Percentiles rank a stretch among this genome's conserved stretches.
phyloP scores from a whole-genome alignment of 1,140 invertebrate genomes.

The Steinernema feltiae region DNA sequence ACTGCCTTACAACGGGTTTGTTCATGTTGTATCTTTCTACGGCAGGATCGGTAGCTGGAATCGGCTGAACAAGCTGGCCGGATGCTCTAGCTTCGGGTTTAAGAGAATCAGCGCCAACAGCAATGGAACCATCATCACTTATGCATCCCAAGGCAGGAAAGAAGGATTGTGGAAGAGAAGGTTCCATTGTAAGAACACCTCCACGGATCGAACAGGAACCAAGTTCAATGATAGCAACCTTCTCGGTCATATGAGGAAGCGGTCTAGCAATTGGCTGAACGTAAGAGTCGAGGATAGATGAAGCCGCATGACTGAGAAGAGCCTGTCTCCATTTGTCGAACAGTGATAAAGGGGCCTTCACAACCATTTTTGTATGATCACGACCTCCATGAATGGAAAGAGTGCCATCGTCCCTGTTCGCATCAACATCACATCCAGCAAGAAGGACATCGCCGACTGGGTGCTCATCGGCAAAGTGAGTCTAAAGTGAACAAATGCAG shows the following conservation, averaged over 20 bases:
- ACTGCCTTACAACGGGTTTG: constrained; percentile 43
- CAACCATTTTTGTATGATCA: constrained; percentile 48
- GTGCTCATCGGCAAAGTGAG: constrained; percentile 55
- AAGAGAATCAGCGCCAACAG: constrained; percentile 63
- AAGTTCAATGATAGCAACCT: constrained; percentile 64
- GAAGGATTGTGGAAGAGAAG: constrained; percentile 64
- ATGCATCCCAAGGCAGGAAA: constrained; percentile 64
- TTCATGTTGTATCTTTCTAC: constrained; percentile 63
- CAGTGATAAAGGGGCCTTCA: constrained; percentile 49
- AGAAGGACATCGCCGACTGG: constrained; percentile 51
- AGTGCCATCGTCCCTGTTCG: constrained; percentile 50
- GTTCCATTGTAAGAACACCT: constrained; percentile 63
- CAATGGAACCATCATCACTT: constrained; percentile 58
- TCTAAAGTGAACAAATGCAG: constrained; percentile 32
- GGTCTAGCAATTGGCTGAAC: constrained; percentile 59
- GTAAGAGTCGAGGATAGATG: constrained; percentile 62
- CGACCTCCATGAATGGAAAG: constrained; percentile 48
- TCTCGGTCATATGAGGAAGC: constrained; percentile 59
- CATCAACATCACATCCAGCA: constrained; percentile 50
- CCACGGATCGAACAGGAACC: constrained; percentile 65
- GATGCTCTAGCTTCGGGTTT: constrained; percentile 58
- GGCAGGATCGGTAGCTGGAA: constrained; percentile 62
- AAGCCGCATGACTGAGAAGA: constrained; percentile 63
- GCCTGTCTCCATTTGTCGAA: constrained; percentile 62
- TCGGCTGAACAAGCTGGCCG: constrained; percentile 49